Evolutionary conservation across 2,113 vertebrate genomes (phyloP), one percentile per base, ranked within the genome.

Genomic region (Dromas ardeola): DNA sequence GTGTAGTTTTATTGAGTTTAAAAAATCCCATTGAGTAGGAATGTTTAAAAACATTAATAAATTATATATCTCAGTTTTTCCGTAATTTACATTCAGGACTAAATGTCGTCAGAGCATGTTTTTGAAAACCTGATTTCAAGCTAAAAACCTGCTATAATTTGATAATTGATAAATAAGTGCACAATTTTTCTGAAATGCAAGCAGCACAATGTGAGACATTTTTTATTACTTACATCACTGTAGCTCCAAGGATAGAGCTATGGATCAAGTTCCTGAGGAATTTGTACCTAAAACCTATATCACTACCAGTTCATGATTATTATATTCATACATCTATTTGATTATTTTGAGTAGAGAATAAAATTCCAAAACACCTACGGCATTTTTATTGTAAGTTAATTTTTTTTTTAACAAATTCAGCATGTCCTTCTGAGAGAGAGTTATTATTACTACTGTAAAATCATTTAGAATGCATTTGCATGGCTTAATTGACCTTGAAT

Each of bases 401-500:
- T 47, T 40, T 50, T 50, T 40, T 79, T 90, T 12, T 12, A 43
- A 86, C 34, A 83, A 88, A 81, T 76, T 76, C 53, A 71, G 45
- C 45, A 90, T 40, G 61, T 84, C 29, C 8, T 87, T 79, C 26
- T 79, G 36, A 85, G 42, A 80, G 22, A 62, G 9, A 74, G 62
- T 91, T 95, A 85, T 94, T 96, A 92, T 89, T 92, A 63, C 67
- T 80, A 53, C 86, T 95, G 85, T 90, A 92, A 93, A 96, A 95
- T 94, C 76, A 86, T 92, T 93, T 95, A 87, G 79, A 94, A 92
- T 94, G 61, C 92, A 94, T 97, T 97, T 97, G 81, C 88, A 61
- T 91, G 40, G 80, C 84, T 96, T 97, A 97, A 97, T 91, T 94
- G 83, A 91, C 92, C 84, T 96, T 96, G 92, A 94, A 92, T 94